phyloP scores from a whole-genome alignment of 2,113 vertebrate species.

The Sylvietta virens region DNA sequence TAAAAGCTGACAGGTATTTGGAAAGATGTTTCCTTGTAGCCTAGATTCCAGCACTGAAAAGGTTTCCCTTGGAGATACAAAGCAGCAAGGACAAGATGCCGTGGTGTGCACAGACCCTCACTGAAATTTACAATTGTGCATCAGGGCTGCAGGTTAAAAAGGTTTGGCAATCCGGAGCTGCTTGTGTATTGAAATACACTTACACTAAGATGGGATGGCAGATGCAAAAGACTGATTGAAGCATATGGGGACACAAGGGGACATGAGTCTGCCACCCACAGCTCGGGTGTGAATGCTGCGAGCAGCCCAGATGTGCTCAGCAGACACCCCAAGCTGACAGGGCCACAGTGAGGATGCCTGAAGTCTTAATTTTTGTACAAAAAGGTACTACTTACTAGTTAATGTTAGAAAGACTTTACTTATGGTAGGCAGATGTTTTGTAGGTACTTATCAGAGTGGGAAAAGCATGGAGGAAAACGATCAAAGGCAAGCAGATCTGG shows the following conservation, averaged over 20 bases:
- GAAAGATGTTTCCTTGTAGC: background rate
- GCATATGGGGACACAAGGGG: background rate
- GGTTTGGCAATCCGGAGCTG: background rate
- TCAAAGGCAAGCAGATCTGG: background rate
- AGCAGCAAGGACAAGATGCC: background rate
- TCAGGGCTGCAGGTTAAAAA: background rate
- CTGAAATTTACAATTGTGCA: background rate
- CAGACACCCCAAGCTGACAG: background rate
- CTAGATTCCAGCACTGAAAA: background rate
- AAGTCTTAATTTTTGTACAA: background rate
- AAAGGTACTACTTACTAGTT: background rate
- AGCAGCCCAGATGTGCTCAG: background rate
- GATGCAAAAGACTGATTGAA: background rate
- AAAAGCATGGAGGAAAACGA: background rate
- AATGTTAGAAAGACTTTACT: background rate
- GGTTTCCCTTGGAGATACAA: background rate
- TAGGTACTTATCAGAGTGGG: background rate
- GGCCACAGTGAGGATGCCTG: background rate
- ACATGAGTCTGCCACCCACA: background rate
- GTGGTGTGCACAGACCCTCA: background rate
- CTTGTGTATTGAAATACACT: background rate
- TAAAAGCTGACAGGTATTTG: background rate
- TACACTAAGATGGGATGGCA: background rate
- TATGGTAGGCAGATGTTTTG: background rate
- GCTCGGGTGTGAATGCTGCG: rapidly evolving